Base-by-base conservation (phyloP, 2,888 invertebrate species). In the Tetragnatha montana region DNA sequence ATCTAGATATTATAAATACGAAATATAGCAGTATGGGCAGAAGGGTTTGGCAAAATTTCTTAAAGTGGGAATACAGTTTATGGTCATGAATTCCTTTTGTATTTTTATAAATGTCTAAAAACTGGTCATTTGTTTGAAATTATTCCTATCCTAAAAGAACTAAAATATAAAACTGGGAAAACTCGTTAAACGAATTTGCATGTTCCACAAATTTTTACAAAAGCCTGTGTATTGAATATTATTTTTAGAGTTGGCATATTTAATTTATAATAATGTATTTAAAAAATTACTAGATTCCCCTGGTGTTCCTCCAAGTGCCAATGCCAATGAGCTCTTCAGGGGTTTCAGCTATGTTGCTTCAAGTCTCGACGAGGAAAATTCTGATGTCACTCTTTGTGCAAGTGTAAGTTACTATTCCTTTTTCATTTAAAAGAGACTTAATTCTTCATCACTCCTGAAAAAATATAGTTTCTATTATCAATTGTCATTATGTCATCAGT, bases 341-440 rank as follows among this genome's bases (percentile, higher is more conserved):
- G 98, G 98, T 49, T 99, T 99, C 93, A 99, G 98, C 94, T 99
- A 99, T 94, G 96, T 99, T 89, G 99, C 99, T 0, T 98, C 92
- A 19, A 86, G 73, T 74, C 76, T 92, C 49, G 86, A 81, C n/a
- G 79, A 82, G 22, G 19, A n/a, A 35, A 7, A 50, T 17, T 49
- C 22, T 21, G 12, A 14, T 60, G 60, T 60, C 14, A 14, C 60
- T 60, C 60, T 14, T 60, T 3, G 60, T 60, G 60, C 60, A 14
- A 60, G 14, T 60, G 60, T 14, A 10, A 60, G 14, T 60, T 10
- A 60, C 73, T 19, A 19, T 69, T 49, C 0, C 70, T 74, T 89
- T 89, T 81, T 35, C n/a, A 35, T 35, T 35, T 35, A 35, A 88
- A 83, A 68, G 22, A 60, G 82, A 79, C 21, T 8, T 71, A 10